Conservation (phyloP, 2,113 vertebrate species). For the Reinhardtius hippoglossoides region DNA sequence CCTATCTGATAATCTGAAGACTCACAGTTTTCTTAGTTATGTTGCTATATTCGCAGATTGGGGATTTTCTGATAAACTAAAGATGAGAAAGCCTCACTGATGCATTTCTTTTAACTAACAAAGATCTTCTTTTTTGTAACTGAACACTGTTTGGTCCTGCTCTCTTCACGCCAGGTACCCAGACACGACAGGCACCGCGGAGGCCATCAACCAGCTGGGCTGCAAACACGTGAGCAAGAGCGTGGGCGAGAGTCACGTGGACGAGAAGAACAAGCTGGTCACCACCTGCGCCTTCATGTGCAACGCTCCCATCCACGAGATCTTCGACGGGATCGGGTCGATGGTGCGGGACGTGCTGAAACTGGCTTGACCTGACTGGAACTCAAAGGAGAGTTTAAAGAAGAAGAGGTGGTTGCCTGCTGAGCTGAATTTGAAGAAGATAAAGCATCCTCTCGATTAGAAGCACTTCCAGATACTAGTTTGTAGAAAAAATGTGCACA, state of each 20-base stretch:
- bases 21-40: too few species aligned
- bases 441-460: background rate
- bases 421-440: background rate
- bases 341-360: conserved; percentile 84
- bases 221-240: conserved; percentile 83
- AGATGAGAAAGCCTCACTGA: too few species aligned
- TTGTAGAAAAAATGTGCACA: background rate
- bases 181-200: conserved; percentile 79
- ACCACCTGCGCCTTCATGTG: conserved; percentile 87
- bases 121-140: too few species aligned
- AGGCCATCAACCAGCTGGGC: conserved; percentile 81
- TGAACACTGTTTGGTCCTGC: background rate
- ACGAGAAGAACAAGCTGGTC: conserved; percentile 83
- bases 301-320: conserved; percentile 82
- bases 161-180: conserved; percentile 78
- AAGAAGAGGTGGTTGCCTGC: background rate
- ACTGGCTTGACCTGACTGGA: conserved; percentile 59
- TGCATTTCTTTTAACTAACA: background rate
- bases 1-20: too few species aligned
- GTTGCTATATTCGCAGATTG: too few species aligned
- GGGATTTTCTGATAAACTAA: too few species aligned
- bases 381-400: background rate
- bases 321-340: conserved; percentile 82
- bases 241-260: conserved; percentile 83
- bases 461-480: conserved; percentile 17